Evolutionary conservation across 2,797 vertebrate species (phyloP), one percentile per base, ranked within the genome.

Genomic region (Myotis vivesi): DNA sequence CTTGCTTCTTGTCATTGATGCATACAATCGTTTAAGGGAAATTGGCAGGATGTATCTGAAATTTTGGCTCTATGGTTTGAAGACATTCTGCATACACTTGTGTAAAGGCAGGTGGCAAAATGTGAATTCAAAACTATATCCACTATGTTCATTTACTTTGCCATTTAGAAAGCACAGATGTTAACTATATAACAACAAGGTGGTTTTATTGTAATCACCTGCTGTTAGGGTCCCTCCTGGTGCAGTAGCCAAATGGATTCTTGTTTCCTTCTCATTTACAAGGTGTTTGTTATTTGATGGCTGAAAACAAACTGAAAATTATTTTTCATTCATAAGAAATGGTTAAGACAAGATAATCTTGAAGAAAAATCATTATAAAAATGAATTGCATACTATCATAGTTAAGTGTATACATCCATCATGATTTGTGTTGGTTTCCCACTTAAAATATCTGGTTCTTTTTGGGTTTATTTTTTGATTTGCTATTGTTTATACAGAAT

Each of bases 111-210:
- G 97, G 96, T 98, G 97, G 95, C 91, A 97, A 96, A 93, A 97
- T 92, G 88, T 80, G 96, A 97, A 84, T 95, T 82, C 69, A 96
- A 90, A 93, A 95, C 92, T 97, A 82, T 97, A 98, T 96, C 68
- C 93, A 85, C 98, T 98, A 97, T 95, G 95, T 97, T 98, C 81
- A 84, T 98, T 97, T 98, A 95, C 94, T 98, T 97, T 97, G 91
- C 93, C 76, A 80, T 98, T 97, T 96, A 96, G 93, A 95, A 97
- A 98, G 80, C 96, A 95, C 98, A 98, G 97, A 97, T 98, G 97
- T 97, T 98, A 97, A 97, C 91, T 97, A n/a, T 96, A 92, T 94
- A 94, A 96, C 75, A 97, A 94, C 93, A 97, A 97, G 93, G 94
- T 97, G 95, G 12, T 96, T 95, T 96, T 95, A 91, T 90, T 97